A percentile compares a stretch with the other conserved stretches of the same genome.
Conservation (phyloP, 2,113 vertebrate genomes). For the Nothocercus nigrocapillus region DNA sequence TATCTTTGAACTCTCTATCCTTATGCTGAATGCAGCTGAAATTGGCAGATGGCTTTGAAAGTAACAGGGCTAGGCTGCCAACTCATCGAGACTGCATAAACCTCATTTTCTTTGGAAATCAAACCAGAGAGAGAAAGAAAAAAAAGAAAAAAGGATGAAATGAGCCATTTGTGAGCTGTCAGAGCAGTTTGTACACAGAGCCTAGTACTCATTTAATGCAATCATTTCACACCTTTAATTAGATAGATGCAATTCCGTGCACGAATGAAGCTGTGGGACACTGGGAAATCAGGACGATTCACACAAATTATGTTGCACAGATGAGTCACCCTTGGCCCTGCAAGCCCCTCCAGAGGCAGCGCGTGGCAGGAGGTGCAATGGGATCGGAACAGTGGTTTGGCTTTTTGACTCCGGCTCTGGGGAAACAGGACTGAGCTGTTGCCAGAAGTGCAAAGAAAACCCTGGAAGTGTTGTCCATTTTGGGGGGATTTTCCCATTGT, state of each 20-base stretch:
- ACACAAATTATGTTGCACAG: background rate
- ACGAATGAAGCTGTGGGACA: background rate
- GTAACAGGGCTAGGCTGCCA: background rate
- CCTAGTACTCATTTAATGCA: background rate
- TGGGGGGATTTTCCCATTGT: background rate
- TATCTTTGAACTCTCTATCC: background rate
- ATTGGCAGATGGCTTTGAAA: background rate
- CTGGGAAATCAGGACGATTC: background rate
- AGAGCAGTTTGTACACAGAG: background rate
- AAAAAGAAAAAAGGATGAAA: background rate
- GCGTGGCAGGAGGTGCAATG: background rate
- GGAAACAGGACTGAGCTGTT: background rate
- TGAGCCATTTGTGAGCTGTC: background rate
- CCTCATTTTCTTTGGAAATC: background rate
- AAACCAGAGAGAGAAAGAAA: background rate
- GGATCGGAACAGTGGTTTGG: rapidly evolving
- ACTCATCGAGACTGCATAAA: background rate
- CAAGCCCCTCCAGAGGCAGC: background rate
- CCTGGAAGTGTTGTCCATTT: rapidly evolving
- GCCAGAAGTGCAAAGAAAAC: rapidly evolving
- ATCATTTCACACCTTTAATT: slow-evolving; percentile 55
- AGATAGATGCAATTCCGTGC: background rate
- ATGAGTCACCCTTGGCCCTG: background rate
- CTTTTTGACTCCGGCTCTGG: background rate
- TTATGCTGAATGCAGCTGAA: rapidly evolving